Percentiles rank a stretch among this genome's conserved stretches.
Evolutionary conservation across 2,797 vertebrate species (phyloP).

Genomic region (Sarcoramphus papa): DNA sequence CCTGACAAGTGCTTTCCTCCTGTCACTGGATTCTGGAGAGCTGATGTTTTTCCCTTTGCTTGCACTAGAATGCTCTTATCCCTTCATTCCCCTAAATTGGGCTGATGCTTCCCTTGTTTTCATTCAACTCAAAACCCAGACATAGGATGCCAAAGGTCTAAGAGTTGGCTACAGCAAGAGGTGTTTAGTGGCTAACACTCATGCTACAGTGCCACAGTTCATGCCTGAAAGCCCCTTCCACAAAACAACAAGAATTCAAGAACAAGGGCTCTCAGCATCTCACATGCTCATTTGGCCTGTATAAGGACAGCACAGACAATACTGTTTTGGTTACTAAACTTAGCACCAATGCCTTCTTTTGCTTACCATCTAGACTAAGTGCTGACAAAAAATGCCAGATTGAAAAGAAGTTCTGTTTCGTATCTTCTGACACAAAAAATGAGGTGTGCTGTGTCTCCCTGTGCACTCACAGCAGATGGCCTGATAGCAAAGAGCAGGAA

Average conservation of each 20-base stretch:
- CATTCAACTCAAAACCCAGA: not conserved
- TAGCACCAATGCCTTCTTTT: not conserved
- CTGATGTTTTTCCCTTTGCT: not conserved
- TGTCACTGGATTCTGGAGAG: not conserved
- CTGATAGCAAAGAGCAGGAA: not conserved
- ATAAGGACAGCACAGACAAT: not conserved
- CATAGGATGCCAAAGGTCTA: not conserved
- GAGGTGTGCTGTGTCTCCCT: not conserved
- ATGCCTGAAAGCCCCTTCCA: not conserved
- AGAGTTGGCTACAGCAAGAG: not conserved
- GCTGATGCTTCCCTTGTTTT: not conserved
- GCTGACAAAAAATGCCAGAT: not conserved
- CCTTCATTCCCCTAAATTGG: not conserved
- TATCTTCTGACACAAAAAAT: not conserved
- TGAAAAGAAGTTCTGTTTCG: not conserved
- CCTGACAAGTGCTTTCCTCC: not conserved
- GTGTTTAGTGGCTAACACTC: not conserved
- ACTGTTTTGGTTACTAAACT: not conserved
- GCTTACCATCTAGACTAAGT: not conserved
- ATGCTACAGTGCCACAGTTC: not conserved
- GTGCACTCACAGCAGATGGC: not conserved
- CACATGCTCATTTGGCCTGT: not conserved
- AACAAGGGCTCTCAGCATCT: not conserved
- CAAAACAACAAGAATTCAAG: not conserved
- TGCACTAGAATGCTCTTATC: not conserved